Evolutionary conservation across 2,888 invertebrate species (phyloP), one percentile per base, ranked within the genome.

Genomic region (Linnaemya vulpina): DNA sequence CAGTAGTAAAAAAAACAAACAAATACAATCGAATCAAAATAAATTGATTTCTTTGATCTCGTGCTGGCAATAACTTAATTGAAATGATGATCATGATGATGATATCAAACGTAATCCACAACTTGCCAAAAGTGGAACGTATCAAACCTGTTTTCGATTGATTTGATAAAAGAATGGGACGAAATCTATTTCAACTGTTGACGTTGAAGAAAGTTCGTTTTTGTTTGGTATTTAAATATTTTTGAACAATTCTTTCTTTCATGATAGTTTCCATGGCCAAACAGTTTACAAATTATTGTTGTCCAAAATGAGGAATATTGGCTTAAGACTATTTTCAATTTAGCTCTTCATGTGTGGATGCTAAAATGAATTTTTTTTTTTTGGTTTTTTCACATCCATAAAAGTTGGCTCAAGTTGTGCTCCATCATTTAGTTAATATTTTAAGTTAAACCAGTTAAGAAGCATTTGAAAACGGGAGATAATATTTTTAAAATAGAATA

Each of bases 361-460:
- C 40, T 68, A 55, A 13, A 38, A n/a, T n/a, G n/a, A 22, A 63
- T 40, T 25, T 2, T 43, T 5, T 51, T 63, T 58, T 25, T 17
- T 51, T 74, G 0, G 10, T 1, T 49, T 38, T 65, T 2, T 83
- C 87, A 87, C 90, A 86, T 87, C 90, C 88, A 90, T 90, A 91
- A 87, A 90, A 91, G 90, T 67, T 17, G 87, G 70, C 35, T 73
- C 49, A 35, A 43, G 67, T 43, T 76, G 55, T 40, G n/a, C n/a
- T 53, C 46, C 60, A 83, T 88, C 89, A 55, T 75, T 88, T 85
- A 89, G 88, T 87, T 82, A 83, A 77, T 73, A 30, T 83, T 87
- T 81, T 78, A 65, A 81, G 82, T 86, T 78, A 38, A 70, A 67
- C 30, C 20, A 49, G 53, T 80, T 65, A 20, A 75, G 73, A 74